Base-by-base conservation (phyloP, 1,140 invertebrate species). In the Papilio helenus region DNA sequence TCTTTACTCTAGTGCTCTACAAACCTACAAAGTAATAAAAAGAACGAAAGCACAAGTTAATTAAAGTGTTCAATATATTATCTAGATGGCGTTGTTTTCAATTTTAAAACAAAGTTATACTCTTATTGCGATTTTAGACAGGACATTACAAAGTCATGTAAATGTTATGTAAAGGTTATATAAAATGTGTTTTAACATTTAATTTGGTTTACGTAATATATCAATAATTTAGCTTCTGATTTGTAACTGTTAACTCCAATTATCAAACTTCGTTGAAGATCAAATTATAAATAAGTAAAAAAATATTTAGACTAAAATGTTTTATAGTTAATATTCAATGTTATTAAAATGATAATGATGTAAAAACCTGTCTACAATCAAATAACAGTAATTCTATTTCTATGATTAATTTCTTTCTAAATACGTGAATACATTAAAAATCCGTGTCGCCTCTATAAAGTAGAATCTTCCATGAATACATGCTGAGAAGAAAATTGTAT, bases 401-500 rank as follows among this genome's bases (percentile, higher is more conserved):
- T 80, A 84, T 86, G 84, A 87, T 85, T 85, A 85, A 88, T 88
- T 79, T 82, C 81, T 83, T 86, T 84, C 80, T 83, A 78, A 58
- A 79, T 61, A 72, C 51, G 80, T 82, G 82, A 88, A 87, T 86
- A 81, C 85, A 86, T 81, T 83, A 83, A 81, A 84, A 87, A 85
- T 85, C 82, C 83, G 86, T 85, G 84, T 81, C 82, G 82, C 76
- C 76, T 74, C 85, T 84, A 85, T 82, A 68, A 58, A 72, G 74
- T 79, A 82, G 81, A 84, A 83, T 85, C 86, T 88, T 87, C 85
- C 76, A 82, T 79, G 83, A 82, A 83, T 82, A 80, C 85, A 84
- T 81, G 86, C 84, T 84, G 85, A 51, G 87, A 85, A 84, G 80
- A 83, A 83, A 85, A 83, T 81, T 79, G 72, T 81, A 81, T 85